A percentile compares a stretch with the other conserved stretches of the same genome.
Conservation (phyloP, 2,797 vertebrate species). For the Ataeniobius toweri region DNA sequence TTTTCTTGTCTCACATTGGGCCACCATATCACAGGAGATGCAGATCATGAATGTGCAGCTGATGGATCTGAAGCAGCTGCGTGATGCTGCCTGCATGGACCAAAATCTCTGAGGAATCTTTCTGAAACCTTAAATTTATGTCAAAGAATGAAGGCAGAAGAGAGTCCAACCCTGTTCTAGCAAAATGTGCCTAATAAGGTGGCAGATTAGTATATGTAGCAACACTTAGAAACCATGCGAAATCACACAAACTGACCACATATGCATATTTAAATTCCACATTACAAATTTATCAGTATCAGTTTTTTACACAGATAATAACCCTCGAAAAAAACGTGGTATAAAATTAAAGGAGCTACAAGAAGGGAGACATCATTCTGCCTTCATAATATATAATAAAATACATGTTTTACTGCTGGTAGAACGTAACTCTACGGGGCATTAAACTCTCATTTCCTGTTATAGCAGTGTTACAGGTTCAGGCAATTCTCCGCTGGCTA, state of each 20-base stretch:
- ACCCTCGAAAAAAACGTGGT: slow-evolving; percentile 5
- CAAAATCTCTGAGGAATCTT: too few relatives aligned
- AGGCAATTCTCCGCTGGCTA: slow-evolving; percentile 60
- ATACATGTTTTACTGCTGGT: slow-evolving; percentile 46
- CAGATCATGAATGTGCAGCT: too few relatives aligned
- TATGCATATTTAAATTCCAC: not conserved
- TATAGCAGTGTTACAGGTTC: slow-evolving; percentile 58
- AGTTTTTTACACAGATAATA: not conserved
- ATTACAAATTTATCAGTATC: not conserved
- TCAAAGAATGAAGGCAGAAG: not conserved
- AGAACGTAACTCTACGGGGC: slow-evolving; percentile 51
- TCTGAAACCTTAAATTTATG: too few relatives aligned
- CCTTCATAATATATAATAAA: slow-evolving; percentile 50
- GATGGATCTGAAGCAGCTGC: too few relatives aligned
- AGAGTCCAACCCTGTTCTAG: not conserved
- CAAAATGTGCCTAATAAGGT: not conserved
- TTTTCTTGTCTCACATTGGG: too few relatives aligned
- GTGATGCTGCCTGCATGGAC: too few relatives aligned
- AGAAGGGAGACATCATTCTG: slow-evolving; percentile 35
- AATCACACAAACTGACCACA: not conserved
- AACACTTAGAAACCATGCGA: not conserved
- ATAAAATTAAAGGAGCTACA: slow-evolving; percentile 13
- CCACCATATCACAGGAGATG: too few relatives aligned
- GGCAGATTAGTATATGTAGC: not conserved
- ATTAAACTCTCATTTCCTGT: slow-evolving; percentile 69